Evolutionary conservation across 2,888 invertebrate species (phyloP).

Genomic region (Hemistola chrysoprasaria): DNA sequence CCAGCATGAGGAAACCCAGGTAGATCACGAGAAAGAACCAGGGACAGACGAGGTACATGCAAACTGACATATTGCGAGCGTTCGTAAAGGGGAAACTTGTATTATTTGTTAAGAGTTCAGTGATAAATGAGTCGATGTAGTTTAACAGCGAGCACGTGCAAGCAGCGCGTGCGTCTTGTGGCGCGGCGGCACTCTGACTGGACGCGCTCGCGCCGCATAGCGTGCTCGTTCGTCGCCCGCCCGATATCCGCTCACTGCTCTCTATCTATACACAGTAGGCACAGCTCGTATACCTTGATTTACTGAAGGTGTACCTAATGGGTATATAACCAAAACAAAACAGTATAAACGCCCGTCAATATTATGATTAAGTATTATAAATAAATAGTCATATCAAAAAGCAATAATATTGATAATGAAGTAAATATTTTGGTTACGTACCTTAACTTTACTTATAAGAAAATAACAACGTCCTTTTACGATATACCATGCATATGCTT

Average conservation of each 20-base stretch:
- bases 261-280: conserved; percentile 58
- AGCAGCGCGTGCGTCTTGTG: conserved; percentile 74
- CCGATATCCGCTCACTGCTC: conserved; percentile 70
- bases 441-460: too few relatives aligned
- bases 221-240: conserved; percentile 65
- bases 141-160: conserved; percentile 54
- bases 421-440: too few relatives aligned
- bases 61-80: conserved; percentile 75
- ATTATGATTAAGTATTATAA: too few relatives aligned
- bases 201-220: conserved; percentile 77
- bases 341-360: too few relatives aligned
- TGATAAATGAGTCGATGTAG: conserved; percentile 55
- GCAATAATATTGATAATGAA: too few relatives aligned
- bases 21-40: conserved; percentile 86
- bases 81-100: conserved; percentile 37
- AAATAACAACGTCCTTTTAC: too few relatives aligned
- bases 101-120: conserved; percentile 54
- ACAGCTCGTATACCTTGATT: conserved; percentile 63
- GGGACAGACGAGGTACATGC: conserved; percentile 85
- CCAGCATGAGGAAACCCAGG: conserved; percentile 85
- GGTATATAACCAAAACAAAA: conserved; percentile 4
- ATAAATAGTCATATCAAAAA: too few relatives aligned
- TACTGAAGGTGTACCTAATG: conserved; percentile 48
- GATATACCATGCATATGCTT: too few relatives aligned
- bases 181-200: conserved; percentile 82